A percentile compares a stretch with the other conserved stretches of the same genome.
phyloP scores from a whole-genome alignment of 2,113 vertebrate species.

The Ceuthmochares aereus region DNA sequence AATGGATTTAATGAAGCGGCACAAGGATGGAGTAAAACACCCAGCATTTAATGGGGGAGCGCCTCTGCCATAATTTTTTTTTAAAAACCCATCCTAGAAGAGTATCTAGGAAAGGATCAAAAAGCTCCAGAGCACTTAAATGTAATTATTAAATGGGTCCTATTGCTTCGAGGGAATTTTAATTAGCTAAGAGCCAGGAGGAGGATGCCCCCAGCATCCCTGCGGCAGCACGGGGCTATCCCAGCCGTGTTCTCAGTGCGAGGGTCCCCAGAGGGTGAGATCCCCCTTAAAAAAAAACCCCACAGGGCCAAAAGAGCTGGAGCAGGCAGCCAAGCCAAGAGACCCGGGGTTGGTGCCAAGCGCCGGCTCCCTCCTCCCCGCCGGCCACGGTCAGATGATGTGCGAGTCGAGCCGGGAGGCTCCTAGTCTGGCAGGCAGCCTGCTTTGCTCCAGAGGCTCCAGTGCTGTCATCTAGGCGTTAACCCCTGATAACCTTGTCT shows the following conservation, averaged over 20 bases:
- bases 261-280: neutral
- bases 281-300: neutral
- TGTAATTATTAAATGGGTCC: neutral
- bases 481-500: slow-evolving; percentile 86
- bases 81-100: neutral
- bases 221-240: neutral
- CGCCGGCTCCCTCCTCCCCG: slow-evolving; percentile 30
- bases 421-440: slow-evolving; percentile 87
- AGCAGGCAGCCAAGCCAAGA: slow-evolving; percentile 61
- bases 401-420: slow-evolving; percentile 79
- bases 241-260: rapidly evolving
- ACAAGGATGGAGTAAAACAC: neutral
- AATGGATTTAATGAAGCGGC: neutral
- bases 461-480: slow-evolving; percentile 81
- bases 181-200: neutral
- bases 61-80: neutral
- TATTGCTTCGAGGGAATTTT: neutral
- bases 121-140: neutral
- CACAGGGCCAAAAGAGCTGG: neutral
- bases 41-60: neutral
- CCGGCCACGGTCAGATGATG: slow-evolving; percentile 80
- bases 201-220: neutral
- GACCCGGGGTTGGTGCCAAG: slow-evolving; percentile 51
- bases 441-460: slow-evolving; percentile 85
- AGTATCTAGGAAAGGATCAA: neutral